These are phyloP conservation scores for Druceiella hillmani DNA, from an alignment of 2,888 invertebrate species.

Conservation along the genomic window DNA sequence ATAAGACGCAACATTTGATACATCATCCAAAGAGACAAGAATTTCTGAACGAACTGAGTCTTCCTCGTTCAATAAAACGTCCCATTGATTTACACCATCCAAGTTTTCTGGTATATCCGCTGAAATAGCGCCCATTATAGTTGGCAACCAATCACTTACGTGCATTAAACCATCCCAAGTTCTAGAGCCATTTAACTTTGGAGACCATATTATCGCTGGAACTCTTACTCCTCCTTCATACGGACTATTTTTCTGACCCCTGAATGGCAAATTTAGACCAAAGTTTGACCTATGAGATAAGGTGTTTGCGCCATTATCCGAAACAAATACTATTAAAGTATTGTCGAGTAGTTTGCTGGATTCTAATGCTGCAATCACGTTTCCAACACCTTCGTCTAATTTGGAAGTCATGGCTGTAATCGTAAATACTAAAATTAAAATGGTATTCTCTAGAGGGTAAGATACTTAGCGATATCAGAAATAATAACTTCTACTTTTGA, in stretches of 20 bases:
- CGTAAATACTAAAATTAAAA: too few species aligned
- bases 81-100: constrained; percentile 68
- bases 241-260: constrained; percentile 76
- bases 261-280: constrained; percentile 72
- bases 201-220: constrained; percentile 71
- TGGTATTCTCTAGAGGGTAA: too few species aligned
- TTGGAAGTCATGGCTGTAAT: too few species aligned
- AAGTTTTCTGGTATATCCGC: constrained; percentile 35
- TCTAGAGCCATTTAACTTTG: too few species aligned
- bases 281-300: constrained; percentile 67
- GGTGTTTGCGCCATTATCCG: constrained; percentile 86
- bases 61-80: constrained; percentile 48
- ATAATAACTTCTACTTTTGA: too few species aligned
- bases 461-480: too few species aligned
- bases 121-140: constrained; percentile 48
- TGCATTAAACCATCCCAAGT: constrained; percentile 63
- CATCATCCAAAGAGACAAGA: constrained; percentile 53
- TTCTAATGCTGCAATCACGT: constrained; percentile 63
- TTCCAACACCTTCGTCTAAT: constrained; percentile 79
- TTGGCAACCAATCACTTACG: constrained; percentile 81
- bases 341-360: constrained; percentile 66
- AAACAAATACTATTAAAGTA: constrained; percentile 80
- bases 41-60: constrained; percentile 50
- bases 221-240: constrained; percentile 85
- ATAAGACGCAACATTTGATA: constrained; percentile 49